phyloP scores from a whole-genome alignment of 2,888 invertebrate species.

The Cryptus armator region DNA sequence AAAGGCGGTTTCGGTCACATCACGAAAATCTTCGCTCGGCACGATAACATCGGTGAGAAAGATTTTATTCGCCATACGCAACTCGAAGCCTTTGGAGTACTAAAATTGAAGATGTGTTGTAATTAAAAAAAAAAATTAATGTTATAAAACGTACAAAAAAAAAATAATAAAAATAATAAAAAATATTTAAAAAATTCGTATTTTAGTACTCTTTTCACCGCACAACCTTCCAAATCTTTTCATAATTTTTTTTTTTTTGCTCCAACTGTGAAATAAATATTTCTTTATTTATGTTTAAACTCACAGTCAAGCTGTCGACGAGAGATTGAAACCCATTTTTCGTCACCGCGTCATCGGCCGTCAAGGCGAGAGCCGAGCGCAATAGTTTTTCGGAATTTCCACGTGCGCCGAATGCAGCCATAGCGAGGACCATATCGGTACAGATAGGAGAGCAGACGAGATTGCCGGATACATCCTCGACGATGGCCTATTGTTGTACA shows the following conservation, averaged over 20 bases:
- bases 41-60: slow-evolving; percentile 87
- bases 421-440: slow-evolving; percentile 78
- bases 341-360: slow-evolving; percentile 68
- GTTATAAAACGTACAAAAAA: no score
- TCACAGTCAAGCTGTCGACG: slow-evolving; percentile 77
- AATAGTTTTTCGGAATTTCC: slow-evolving; percentile 77
- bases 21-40: slow-evolving; percentile 86
- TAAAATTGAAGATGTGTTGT: not conserved
- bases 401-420: slow-evolving; percentile 79
- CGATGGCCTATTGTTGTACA: not conserved
- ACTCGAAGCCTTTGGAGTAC: slow-evolving; percentile 83
- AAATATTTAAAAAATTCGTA: not conserved
- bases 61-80: slow-evolving; percentile 91
- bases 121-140: no score
- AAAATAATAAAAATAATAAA: no score
- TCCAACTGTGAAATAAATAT: slow-evolving; percentile 61
- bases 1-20: slow-evolving; percentile 88
- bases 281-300: slow-evolving; percentile 9
- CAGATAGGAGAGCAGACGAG: slow-evolving; percentile 82
- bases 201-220: not conserved
- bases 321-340: slow-evolving; percentile 74
- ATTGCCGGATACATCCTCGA: slow-evolving; percentile 68
- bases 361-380: slow-evolving; percentile 73
- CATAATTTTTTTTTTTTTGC: slow-evolving; percentile 83
- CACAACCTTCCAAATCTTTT: not conserved